Conservation (phyloP, 2,113 vertebrate genomes). For the Apodemus sylvaticus region DNA sequence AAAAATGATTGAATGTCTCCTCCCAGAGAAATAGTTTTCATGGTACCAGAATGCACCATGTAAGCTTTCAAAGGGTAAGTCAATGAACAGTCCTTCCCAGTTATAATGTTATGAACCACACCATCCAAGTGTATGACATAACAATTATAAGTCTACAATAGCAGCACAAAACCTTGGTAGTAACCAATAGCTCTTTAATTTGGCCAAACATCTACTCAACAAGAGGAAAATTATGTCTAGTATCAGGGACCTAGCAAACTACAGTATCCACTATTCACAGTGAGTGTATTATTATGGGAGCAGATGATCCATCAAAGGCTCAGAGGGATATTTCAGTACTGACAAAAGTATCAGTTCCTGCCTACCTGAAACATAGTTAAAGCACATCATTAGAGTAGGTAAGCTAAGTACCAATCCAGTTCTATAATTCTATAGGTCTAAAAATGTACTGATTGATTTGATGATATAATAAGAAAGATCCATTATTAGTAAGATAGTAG, state of each 20-base stretch:
- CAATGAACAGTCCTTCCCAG: neutral
- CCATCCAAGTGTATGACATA: neutral
- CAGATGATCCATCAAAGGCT: rapidly evolving
- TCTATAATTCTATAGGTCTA: neutral
- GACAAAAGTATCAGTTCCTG: neutral
- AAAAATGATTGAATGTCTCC: neutral
- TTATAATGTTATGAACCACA: neutral
- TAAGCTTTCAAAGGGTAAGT: neutral
- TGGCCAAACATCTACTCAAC: neutral
- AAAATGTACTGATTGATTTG: neutral
- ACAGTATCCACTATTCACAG: neutral
- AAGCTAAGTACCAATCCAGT: neutral
- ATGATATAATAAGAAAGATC: neutral
- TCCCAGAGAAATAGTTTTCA: neutral
- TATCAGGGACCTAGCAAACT: too few relatives aligned
- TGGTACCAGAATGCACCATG: neutral
- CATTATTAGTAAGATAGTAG: neutral
- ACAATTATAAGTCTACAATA: neutral
- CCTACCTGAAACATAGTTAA: neutral
- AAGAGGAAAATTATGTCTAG: neutral
- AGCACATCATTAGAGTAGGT: neutral
- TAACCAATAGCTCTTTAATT: neutral
- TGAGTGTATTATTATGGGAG: rapidly evolving
- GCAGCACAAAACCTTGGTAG: neutral
- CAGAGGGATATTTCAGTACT: neutral